These are phyloP conservation scores for Drosophila lacicola DNA, from an alignment of 2,888 invertebrate species.

Conservation along the genomic window DNA sequence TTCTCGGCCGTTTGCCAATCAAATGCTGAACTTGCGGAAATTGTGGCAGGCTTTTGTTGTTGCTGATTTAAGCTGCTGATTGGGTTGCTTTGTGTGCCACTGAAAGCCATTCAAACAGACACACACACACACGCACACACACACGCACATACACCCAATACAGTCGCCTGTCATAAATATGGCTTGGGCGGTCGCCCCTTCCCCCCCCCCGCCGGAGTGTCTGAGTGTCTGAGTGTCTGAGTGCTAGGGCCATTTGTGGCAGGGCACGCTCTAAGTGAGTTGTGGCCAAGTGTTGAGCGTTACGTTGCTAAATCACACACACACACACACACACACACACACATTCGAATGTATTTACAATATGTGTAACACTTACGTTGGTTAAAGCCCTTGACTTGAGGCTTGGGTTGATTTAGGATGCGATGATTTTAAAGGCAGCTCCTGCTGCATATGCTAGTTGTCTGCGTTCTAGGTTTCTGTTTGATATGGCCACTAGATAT, in stretches of 20 bases:
- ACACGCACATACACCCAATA: constrained; percentile 8
- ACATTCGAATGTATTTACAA: constrained; percentile 25
- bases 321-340: constrained; percentile 18
- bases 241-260: constrained; percentile 66
- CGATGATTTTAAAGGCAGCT: constrained; percentile 26
- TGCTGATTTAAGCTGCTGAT: constrained; percentile 58
- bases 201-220: constrained; percentile 2
- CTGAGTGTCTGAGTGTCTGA: constrained; percentile 41
- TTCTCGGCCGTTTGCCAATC: constrained; percentile 48
- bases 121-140: constrained; percentile 3
- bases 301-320: constrained; percentile 60
- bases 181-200: constrained; percentile 9
- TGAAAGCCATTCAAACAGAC: constrained; percentile 34
- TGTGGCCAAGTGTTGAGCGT: constrained; percentile 68
- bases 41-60: constrained; percentile 66
- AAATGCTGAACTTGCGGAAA: constrained; percentile 66
- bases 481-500: constrained; percentile 20
- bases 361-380: constrained; percentile 30
- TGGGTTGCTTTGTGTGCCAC: constrained; percentile 57
- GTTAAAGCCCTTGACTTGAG: constrained; percentile 10
- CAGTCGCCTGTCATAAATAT: constrained; percentile 58
- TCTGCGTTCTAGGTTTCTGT: constrained; percentile 10
- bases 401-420: constrained; percentile 23
- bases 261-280: constrained; percentile 67
- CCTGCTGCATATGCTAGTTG: not conserved